Evolutionary conservation across 2,113 vertebrate species (phyloP).

Genomic region (Lamprologus lemairii): DNA sequence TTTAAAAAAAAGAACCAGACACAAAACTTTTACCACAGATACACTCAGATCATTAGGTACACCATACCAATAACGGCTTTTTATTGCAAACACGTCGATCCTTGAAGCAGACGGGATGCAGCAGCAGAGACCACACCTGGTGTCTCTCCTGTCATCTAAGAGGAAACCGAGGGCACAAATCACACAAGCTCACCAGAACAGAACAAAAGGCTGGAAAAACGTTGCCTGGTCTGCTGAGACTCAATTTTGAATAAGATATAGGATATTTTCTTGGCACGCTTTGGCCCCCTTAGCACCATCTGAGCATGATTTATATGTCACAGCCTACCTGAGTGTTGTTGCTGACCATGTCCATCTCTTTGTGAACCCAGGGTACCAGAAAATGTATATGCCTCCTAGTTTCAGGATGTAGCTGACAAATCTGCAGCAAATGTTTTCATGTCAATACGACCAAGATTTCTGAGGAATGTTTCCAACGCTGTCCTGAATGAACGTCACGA

Average conservation of each 20-base stretch:
- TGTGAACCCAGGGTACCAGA: not conserved
- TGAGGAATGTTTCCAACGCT: not conserved
- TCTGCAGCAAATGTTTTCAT: not conserved
- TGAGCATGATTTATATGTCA: not conserved
- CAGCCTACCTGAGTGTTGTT: not conserved
- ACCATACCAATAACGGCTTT: fast-evolving
- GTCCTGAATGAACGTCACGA: not conserved
- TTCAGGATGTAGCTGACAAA: not conserved
- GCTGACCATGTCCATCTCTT: not conserved
- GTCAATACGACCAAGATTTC: not conserved
- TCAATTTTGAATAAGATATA: not conserved
- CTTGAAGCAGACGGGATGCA: not conserved
- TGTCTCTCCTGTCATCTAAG: not conserved
- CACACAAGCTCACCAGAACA: not conserved
- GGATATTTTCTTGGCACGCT: not conserved
- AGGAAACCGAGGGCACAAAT: fast-evolving
- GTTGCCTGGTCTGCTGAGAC: not conserved
- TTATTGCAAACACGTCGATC: not conserved
- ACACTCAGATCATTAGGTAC: not conserved
- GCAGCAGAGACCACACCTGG: not conserved
- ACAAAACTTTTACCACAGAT: not conserved
- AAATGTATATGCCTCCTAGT: not conserved
- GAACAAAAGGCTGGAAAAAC: not conserved
- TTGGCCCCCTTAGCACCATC: not conserved
- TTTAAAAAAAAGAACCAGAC: not conserved